These are phyloP conservation scores for Prostheceraeus crozeri DNA, from an alignment of 2,888 invertebrate genomes.

Conservation along the genomic window DNA sequence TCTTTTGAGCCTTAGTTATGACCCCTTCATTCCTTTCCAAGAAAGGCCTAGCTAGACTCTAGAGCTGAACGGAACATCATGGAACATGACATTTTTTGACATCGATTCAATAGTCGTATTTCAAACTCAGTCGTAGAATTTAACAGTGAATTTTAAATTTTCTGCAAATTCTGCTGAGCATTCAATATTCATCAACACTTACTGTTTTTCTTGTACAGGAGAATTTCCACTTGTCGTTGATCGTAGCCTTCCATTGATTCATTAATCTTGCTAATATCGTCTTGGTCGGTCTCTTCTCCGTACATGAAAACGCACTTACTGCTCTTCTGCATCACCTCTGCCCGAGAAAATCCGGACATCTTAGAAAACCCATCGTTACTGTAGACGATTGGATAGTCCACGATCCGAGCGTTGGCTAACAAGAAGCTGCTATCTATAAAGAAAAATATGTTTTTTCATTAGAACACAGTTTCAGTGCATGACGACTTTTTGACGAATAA, in stretches of 20 bases:
- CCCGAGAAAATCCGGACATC: conserved; percentile 91
- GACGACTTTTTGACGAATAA: too few species aligned
- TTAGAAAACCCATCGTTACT: conserved; percentile 99
- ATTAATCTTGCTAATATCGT: conserved; percentile 83
- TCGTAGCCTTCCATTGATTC: conserved; percentile 86
- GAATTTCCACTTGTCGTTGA: conserved; percentile 95
- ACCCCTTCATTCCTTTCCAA: too few species aligned
- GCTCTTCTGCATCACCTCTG: conserved; percentile 71
- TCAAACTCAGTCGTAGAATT: too few species aligned
- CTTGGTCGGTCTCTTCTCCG: conserved; percentile 94
- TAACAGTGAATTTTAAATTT: too few species aligned
- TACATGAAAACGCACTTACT: conserved; percentile 81
- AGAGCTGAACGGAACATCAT: too few species aligned
- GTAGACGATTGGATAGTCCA: conserved; percentile 97
- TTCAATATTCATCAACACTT: conserved; percentile 22
- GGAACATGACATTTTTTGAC: too few species aligned
- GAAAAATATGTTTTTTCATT: too few species aligned
- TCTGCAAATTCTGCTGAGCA: too few species aligned
- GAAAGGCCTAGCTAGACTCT: too few species aligned
- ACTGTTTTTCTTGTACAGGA: conserved; percentile 99
- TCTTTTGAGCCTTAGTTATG: too few species aligned
- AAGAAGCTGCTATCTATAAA: conserved; percentile 97
- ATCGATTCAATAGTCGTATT: too few species aligned
- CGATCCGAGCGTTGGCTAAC: conserved; percentile 84
- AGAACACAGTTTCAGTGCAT: too few species aligned